A percentile compares a stretch with the other conserved stretches of the same genome.
Evolutionary conservation across 2,113 vertebrate genomes (phyloP).

Genomic region (Ceyx margarethae): DNA sequence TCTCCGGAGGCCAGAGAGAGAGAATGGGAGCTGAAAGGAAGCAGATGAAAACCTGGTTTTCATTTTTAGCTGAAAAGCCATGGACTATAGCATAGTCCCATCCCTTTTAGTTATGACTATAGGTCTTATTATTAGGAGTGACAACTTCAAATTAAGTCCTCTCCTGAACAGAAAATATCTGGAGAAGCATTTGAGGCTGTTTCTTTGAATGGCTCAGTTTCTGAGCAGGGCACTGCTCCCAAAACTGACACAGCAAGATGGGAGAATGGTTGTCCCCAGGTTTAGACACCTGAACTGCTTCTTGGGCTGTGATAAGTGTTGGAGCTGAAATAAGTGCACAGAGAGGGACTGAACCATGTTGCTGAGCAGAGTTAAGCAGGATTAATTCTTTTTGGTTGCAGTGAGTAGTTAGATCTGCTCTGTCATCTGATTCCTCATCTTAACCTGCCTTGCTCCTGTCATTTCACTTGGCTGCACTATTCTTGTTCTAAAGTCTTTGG

Average conservation of each 20-base stretch:
- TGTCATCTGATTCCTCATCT: neutral
- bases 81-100: neutral
- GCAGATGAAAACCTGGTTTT: neutral
- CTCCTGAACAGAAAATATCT: neutral
- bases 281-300: neutral
- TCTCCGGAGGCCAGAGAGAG: neutral
- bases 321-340: neutral
- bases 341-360: rapidly evolving
- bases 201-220: neutral
- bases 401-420: neutral
- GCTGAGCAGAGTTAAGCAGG: neutral
- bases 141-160: neutral
- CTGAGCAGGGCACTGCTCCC: neutral
- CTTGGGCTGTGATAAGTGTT: neutral
- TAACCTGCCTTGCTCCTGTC: rapidly evolving
- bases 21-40: neutral
- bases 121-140: neutral
- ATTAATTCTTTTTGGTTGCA: neutral
- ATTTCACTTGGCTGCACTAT: neutral
- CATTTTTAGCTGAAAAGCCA: neutral
- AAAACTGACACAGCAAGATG: neutral
- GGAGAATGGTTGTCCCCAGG: neutral
- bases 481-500: neutral
- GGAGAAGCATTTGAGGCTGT: neutral
- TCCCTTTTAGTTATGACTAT: neutral